A percentile compares a stretch with the other conserved stretches of the same genome.
phyloP scores from a whole-genome alignment of 2,888 invertebrate genomes.

The Agrochola macilenta region DNA sequence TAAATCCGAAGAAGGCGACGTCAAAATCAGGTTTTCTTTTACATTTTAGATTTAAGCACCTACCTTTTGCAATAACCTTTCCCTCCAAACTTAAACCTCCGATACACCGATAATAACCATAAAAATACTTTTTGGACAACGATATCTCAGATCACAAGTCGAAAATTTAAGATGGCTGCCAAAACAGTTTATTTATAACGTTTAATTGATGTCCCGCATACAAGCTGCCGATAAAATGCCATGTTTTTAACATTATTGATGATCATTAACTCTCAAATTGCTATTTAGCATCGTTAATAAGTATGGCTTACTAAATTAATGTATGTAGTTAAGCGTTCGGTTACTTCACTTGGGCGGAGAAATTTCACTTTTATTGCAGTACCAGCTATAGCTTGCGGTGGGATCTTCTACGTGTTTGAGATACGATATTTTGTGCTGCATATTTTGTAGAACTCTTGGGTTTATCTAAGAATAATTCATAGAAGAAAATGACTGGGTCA shows the following conservation, averaged over 20 bases:
- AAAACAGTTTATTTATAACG: conserved; percentile 57
- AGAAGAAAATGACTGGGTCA: background rate
- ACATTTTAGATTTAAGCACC: conserved; percentile 1
- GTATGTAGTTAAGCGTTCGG: conserved; percentile 8
- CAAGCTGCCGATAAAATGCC: conserved; percentile 42
- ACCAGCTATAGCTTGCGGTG: background rate
- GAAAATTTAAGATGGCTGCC: conserved; percentile 49
- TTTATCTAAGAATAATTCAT: background rate
- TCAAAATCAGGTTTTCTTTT: background rate
- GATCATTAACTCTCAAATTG: conserved; percentile 62
- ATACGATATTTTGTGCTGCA: background rate
- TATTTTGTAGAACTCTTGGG: background rate
- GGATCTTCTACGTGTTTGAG: conserved; percentile 6
- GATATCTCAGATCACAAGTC: conserved; percentile 51
- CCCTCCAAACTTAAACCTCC: conserved; percentile 3
- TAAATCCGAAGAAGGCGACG: too few relatives aligned
- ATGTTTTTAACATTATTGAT: conserved; percentile 56
- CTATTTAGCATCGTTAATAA: conserved; percentile 59
- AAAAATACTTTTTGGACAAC: conserved; percentile 56
- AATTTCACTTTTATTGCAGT: conserved; percentile 49
- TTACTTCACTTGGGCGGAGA: conserved; percentile 28
- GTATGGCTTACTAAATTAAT: conserved; percentile 41
- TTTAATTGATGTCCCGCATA: conserved; percentile 61
- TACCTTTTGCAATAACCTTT: conserved; percentile 11
- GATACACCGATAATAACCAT: conserved; percentile 55